These are phyloP conservation scores for Lypha dubia DNA, from an alignment of 2,888 invertebrate genomes.

Conservation along the genomic window DNA sequence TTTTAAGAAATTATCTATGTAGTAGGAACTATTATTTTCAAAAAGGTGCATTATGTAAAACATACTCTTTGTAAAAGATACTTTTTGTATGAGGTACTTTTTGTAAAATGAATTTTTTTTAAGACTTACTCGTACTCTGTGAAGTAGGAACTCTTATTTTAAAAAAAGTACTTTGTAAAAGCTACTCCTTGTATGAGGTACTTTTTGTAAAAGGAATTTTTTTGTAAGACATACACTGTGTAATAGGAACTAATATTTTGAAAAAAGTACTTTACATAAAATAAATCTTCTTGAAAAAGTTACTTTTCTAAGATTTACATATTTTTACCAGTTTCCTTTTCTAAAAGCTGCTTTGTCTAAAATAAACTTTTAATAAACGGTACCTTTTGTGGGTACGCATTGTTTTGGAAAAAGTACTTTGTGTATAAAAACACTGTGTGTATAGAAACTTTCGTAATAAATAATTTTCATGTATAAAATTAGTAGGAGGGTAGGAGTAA, in stretches of 20 bases:
- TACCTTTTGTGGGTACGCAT: no score
- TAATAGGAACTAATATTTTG: no score
- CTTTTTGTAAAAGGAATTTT: neutral
- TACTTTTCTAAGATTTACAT: no score
- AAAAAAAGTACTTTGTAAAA: neutral
- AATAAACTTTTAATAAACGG: no score
- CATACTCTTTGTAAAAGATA: neutral
- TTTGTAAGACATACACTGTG: neutral
- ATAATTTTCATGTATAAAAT: no score
- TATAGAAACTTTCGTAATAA: no score
- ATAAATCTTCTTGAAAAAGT: no score
- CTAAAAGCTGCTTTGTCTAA: no score
- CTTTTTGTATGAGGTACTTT: neutral
- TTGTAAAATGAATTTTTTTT: neutral
- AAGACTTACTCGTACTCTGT: neutral
- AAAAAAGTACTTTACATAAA: no score
- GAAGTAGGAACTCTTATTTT: neutral
- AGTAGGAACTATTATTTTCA: neutral
- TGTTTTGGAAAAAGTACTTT: neutral
- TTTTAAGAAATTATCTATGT: neutral
- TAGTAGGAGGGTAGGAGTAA: no score
- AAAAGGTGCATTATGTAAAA: neutral
- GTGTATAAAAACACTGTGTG: neutral
- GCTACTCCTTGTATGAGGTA: neutral
- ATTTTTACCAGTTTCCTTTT: no score